phyloP scores from a whole-genome alignment of 2,113 vertebrate genomes.

The Poeciliopsis turrubarensis region DNA sequence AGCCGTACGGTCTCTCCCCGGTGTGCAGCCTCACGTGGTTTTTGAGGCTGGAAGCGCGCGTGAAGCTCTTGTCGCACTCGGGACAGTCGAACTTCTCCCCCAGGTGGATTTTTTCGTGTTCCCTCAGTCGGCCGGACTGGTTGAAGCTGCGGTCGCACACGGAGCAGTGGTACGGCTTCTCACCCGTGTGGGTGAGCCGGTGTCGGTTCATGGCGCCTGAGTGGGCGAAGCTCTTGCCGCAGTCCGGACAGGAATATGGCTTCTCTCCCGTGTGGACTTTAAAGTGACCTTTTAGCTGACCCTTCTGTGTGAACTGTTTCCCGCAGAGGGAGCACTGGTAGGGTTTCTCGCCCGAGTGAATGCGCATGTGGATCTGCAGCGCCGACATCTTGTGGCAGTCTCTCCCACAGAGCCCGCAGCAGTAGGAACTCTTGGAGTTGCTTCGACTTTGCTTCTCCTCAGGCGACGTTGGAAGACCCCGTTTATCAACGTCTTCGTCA shows the following conservation, averaged over 20 bases:
- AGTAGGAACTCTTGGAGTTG: slow-evolving; percentile 57
- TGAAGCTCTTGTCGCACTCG: slow-evolving; percentile 75
- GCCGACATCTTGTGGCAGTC: slow-evolving; percentile 77
- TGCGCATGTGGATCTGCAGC: slow-evolving; percentile 74
- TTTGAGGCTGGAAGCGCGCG: slow-evolving; percentile 79
- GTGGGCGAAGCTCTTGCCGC: slow-evolving; percentile 74
- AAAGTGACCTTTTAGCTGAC: slow-evolving; percentile 74
- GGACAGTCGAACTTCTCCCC: slow-evolving; percentile 77
- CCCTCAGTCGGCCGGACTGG: slow-evolving; percentile 76
- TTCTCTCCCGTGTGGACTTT: slow-evolving; percentile 75
- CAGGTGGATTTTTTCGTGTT: slow-evolving; percentile 81
- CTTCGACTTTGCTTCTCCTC: slow-evolving; percentile 11
- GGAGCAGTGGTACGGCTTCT: slow-evolving; percentile 76
- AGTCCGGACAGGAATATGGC: slow-evolving; percentile 72
- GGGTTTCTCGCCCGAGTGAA: slow-evolving; percentile 74
- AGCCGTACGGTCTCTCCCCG: slow-evolving; percentile 73
- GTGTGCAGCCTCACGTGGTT: slow-evolving; percentile 84
- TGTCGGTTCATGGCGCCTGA: slow-evolving; percentile 73
- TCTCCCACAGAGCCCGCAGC: slow-evolving; percentile 74
- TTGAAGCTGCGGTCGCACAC: slow-evolving; percentile 81
- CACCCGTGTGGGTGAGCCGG: slow-evolving; percentile 72
- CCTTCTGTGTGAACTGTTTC: slow-evolving; percentile 75
- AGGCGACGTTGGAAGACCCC: slow-evolving; percentile 9
- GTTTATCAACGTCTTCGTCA: slow-evolving; percentile 13
- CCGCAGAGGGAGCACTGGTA: slow-evolving; percentile 70